Evolutionary conservation across 2,113 vertebrate genomes (phyloP).

Genomic region (Oostethus manadensis): DNA sequence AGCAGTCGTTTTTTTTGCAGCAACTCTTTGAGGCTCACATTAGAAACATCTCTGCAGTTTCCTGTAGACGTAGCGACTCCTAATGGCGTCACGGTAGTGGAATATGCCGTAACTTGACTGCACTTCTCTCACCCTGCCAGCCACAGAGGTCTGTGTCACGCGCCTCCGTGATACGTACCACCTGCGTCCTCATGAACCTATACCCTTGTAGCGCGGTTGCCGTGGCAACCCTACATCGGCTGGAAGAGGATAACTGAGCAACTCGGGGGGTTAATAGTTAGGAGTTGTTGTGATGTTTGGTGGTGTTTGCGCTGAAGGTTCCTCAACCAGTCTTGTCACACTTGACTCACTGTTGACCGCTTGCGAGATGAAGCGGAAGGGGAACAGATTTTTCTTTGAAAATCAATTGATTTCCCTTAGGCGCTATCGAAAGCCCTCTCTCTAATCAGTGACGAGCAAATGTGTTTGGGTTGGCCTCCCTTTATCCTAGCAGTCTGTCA

Average conservation of each 20-base stretch:
- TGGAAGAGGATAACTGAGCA: background rate
- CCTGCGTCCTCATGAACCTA: constrained; percentile 43
- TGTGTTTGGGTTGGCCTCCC: constrained; percentile 10
- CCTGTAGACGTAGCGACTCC: background rate
- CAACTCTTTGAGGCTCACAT: constrained; percentile 4
- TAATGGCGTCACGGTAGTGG: background rate
- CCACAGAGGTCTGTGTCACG: constrained; percentile 6
- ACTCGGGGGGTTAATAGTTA: constrained; percentile 16
- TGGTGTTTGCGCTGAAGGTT: background rate
- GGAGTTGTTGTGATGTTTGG: constrained; percentile 7
- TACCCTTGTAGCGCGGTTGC: constrained; percentile 41
- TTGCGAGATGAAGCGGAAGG: constrained; percentile 1
- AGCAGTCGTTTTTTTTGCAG: background rate
- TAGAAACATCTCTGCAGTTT: background rate
- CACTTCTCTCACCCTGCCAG: constrained; percentile 1
- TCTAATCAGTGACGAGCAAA: constrained; percentile 33
- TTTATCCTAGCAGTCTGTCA: constrained; percentile 24
- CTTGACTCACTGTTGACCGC: constrained; percentile 6
- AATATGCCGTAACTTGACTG: constrained; percentile 1
- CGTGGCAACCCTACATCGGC: constrained; percentile 30
- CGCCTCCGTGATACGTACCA: constrained; percentile 18
- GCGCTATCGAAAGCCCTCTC: constrained; percentile 21
- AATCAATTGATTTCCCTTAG: constrained; percentile 38
- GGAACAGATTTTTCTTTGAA: constrained; percentile 18
- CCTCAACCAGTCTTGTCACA: background rate